These are phyloP conservation scores for Trichosurus vulpecula DNA, from an alignment of 2,797 vertebrate genomes.

Conservation along the genomic window DNA sequence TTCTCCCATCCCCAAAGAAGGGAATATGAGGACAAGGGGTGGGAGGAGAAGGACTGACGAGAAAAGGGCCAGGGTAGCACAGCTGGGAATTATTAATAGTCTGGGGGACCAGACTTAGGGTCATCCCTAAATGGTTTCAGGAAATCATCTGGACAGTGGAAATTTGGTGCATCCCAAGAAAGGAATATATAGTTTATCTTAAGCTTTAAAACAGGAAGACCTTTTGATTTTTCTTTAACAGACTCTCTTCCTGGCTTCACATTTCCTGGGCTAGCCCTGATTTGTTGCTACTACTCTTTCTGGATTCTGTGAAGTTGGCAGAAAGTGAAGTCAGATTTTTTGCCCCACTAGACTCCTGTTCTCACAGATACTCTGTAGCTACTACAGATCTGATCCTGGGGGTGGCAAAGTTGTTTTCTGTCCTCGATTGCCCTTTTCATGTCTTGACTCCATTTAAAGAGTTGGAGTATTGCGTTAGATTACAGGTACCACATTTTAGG, in stretches of 20 bases:
- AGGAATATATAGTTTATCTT: not conserved
- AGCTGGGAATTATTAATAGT: not conserved
- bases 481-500: not conserved
- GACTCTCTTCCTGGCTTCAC: not conserved
- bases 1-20: not conserved
- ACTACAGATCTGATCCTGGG: not conserved
- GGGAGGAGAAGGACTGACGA: not conserved
- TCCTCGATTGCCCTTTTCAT: not conserved
- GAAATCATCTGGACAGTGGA: not conserved
- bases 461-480: not conserved
- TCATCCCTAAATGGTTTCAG: not conserved
- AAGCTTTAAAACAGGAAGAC: not conserved
- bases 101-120: not conserved
- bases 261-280: not conserved
- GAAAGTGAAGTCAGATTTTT: not conserved
- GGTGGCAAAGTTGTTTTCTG: not conserved
- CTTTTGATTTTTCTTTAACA: not conserved
- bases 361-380: not conserved
- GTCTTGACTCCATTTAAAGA: not conserved
- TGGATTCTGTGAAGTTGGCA: not conserved
- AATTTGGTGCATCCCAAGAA: not conserved
- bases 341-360: not conserved
- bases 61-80: not conserved
- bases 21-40: not conserved
- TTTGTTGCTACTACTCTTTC: not conserved